Evolutionary conservation across 2,113 vertebrate genomes (phyloP).

Genomic region (Columba livia): DNA sequence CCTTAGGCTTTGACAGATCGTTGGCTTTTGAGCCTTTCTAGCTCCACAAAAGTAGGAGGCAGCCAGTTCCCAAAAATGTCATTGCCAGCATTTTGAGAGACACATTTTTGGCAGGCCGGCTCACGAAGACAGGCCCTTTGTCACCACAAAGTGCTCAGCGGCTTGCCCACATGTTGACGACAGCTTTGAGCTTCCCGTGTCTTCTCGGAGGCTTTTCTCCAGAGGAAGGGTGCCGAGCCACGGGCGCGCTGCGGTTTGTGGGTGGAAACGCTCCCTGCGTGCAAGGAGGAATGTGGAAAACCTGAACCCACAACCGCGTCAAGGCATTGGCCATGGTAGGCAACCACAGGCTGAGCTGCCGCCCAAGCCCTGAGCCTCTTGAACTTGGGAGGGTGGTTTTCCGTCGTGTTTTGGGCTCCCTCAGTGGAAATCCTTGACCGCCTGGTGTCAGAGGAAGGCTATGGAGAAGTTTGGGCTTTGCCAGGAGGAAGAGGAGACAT

Average conservation of each 20-base stretch:
- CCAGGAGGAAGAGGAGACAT: not conserved
- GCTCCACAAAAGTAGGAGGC: not conserved
- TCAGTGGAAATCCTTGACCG: not conserved
- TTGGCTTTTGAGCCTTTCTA: not conserved
- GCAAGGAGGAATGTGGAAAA: not conserved
- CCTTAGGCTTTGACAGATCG: conserved; percentile 3
- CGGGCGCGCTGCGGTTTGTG: not conserved
- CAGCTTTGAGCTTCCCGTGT: not conserved
- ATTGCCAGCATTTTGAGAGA: not conserved
- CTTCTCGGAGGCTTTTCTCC: not conserved
- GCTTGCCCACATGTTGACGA: not conserved
- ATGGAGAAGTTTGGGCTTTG: not conserved
- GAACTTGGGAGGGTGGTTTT: not conserved
- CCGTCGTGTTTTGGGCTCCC: not conserved
- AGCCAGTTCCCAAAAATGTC: not conserved
- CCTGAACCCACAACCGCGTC: not conserved
- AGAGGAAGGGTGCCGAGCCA: not conserved
- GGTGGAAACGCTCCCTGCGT: not conserved
- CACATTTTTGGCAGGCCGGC: conserved; percentile 12
- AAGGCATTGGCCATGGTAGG: not conserved
- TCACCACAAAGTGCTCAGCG: not conserved
- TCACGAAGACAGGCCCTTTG: not conserved
- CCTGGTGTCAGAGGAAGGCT: not conserved
- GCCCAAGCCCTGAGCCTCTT: not conserved
- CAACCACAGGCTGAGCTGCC: accelerated